Conservation (phyloP, 2,113 vertebrate genomes). For the Saguinus imperator region DNA sequence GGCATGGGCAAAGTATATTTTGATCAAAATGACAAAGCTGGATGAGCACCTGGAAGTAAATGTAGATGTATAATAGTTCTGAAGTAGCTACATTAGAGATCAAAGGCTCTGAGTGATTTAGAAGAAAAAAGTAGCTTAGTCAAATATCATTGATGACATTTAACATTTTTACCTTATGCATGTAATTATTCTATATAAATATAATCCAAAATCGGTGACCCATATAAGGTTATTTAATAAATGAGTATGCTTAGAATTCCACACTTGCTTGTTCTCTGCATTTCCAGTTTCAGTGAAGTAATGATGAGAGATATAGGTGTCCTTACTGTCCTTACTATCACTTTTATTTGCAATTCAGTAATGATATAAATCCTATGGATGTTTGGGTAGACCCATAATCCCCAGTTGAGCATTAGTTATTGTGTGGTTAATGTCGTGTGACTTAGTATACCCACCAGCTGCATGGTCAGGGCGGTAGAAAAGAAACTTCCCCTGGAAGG, state of each 20-base stretch:
- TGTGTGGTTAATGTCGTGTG: background rate
- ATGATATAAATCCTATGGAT: background rate
- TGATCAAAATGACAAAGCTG: background rate
- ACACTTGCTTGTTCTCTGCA: background rate
- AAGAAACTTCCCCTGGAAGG: background rate
- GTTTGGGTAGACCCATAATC: background rate
- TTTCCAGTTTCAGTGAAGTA: conserved; percentile 5
- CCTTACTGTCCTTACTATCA: background rate
- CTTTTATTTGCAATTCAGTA: background rate
- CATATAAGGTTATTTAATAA: background rate
- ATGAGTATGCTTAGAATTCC: background rate
- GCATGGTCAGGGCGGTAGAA: background rate
- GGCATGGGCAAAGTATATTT: background rate
- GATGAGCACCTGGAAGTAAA: background rate
- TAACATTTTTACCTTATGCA: background rate
- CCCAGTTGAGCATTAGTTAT: background rate
- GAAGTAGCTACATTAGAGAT: background rate
- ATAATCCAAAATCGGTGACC: background rate
- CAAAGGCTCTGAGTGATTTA: background rate
- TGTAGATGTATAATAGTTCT: background rate
- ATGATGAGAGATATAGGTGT: background rate
- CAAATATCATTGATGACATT: background rate
- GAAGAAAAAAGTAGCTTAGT: background rate
- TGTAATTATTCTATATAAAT: background rate
- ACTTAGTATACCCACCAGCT: background rate